These are phyloP conservation scores for Nothobranchius furzeri DNA, from an alignment of 2,113 vertebrate species.

Conservation along the genomic window DNA sequence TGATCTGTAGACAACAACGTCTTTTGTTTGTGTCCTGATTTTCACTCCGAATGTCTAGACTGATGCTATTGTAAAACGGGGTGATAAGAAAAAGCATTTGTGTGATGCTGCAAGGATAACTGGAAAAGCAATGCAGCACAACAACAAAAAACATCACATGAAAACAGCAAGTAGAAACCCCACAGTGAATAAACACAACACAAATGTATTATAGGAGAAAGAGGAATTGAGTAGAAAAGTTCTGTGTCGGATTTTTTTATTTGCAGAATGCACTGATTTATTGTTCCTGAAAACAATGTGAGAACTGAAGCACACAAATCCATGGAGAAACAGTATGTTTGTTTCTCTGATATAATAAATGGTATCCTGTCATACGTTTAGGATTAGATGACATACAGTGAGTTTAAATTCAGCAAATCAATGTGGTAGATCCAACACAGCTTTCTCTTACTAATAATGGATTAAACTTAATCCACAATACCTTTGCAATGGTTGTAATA, in stretches of 20 bases:
- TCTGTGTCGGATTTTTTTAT: not conserved
- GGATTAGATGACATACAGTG: not conserved
- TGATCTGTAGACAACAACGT: not conserved
- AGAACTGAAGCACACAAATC: not conserved
- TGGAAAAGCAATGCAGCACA: not conserved
- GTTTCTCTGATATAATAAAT: not conserved
- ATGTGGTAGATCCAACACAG: not conserved
- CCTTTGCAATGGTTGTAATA: not conserved
- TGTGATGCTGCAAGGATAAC: conserved; percentile 12
- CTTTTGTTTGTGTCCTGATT: not conserved
- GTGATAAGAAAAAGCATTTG: conserved; percentile 16
- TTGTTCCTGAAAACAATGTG: not conserved
- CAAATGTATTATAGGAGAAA: not conserved
- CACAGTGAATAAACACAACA: conserved; percentile 17
- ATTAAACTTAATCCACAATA: not conserved
- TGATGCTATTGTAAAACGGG: not conserved
- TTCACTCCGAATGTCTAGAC: not conserved
- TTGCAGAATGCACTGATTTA: not conserved
- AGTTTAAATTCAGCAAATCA: not conserved
- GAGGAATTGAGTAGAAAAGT: not conserved
- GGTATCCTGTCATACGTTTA: too few relatives aligned
- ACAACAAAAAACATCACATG: not conserved
- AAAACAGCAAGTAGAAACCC: conserved; percentile 18
- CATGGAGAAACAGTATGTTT: not conserved
- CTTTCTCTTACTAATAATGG: not conserved